Evolutionary conservation across 2,888 invertebrate species (phyloP).

Genomic region (Theretra japonica): DNA sequence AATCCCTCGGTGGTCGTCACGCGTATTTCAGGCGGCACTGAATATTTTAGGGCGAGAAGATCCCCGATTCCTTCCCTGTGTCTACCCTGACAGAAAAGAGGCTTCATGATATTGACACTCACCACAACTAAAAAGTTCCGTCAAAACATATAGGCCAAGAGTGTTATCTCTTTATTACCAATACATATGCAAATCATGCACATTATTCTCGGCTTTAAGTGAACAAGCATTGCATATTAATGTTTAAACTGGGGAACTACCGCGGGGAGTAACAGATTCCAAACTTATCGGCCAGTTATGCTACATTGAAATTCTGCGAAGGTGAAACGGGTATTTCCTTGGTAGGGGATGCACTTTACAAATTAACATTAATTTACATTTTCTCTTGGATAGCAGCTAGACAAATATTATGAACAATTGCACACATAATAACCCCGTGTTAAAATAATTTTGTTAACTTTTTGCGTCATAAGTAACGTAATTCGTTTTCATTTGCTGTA

Average conservation of each 20-base stretch:
- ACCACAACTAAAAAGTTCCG: not conserved
- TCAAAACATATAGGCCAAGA: not conserved
- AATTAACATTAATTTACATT: not conserved
- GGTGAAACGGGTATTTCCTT: not conserved
- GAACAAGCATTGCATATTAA: not conserved
- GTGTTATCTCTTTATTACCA: conserved; percentile 8
- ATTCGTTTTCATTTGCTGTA: too few relatives aligned
- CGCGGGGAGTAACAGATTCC: conserved; percentile 43
- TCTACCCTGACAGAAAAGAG: too few relatives aligned
- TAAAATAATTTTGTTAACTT: too few relatives aligned
- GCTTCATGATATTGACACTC: not conserved
- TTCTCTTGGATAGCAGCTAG: not conserved
- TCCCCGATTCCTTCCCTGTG: too few relatives aligned
- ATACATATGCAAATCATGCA: conserved; percentile 22
- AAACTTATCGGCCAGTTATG: not conserved
- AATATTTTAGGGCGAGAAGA: too few relatives aligned
- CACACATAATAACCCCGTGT: not conserved
- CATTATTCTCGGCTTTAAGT: conserved; percentile 19
- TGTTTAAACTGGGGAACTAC: conserved; percentile 37
- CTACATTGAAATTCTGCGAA: not conserved
- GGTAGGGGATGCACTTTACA: not conserved
- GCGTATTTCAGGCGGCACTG: too few relatives aligned
- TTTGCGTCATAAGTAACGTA: too few relatives aligned
- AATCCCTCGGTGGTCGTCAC: too few relatives aligned
- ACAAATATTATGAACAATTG: not conserved